phyloP scores from a whole-genome alignment of 2,113 vertebrate genomes.

The Piaya cayana region DNA sequence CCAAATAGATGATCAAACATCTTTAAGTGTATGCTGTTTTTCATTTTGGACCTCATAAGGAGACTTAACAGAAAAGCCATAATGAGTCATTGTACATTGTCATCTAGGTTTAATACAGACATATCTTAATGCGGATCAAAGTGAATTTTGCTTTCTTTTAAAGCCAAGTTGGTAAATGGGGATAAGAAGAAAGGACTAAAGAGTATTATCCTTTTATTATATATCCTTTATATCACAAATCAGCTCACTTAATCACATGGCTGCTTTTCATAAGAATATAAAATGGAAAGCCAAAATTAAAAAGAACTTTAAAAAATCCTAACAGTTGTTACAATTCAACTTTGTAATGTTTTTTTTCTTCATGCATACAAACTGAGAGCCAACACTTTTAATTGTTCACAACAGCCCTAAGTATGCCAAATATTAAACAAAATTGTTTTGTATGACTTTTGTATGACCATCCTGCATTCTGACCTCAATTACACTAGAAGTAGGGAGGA shows the following conservation, averaged over 20 bases:
- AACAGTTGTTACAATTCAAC: not conserved
- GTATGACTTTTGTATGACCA: not conserved
- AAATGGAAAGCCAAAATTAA: not conserved
- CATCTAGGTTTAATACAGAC: constrained; percentile 21
- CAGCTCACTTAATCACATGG: not conserved
- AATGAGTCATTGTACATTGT: not conserved
- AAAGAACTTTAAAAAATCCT: not conserved
- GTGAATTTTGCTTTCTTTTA: constrained; percentile 33
- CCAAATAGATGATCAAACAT: constrained; percentile 29
- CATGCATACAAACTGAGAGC: not conserved
- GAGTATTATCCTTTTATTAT: not conserved
- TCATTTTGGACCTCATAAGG: constrained; percentile 18
- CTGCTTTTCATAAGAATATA: not conserved
- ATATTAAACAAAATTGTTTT: not conserved
- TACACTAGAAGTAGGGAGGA: not conserved
- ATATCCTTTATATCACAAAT: not conserved
- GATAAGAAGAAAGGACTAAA: not conserved
- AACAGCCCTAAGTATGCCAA: not conserved
- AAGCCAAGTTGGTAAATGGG: constrained; percentile 38
- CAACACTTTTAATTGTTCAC: not conserved
- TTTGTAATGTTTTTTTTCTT: not conserved
- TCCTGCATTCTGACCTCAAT: not conserved
- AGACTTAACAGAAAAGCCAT: not conserved
- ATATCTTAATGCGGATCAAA: constrained; percentile 16
- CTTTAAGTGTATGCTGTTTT: not conserved